A percentile compares a stretch with the other conserved stretches of the same genome.
These are phyloP conservation scores for Mimas tiliae DNA, from an alignment of 2,888 invertebrate species.

Conservation along the genomic window DNA sequence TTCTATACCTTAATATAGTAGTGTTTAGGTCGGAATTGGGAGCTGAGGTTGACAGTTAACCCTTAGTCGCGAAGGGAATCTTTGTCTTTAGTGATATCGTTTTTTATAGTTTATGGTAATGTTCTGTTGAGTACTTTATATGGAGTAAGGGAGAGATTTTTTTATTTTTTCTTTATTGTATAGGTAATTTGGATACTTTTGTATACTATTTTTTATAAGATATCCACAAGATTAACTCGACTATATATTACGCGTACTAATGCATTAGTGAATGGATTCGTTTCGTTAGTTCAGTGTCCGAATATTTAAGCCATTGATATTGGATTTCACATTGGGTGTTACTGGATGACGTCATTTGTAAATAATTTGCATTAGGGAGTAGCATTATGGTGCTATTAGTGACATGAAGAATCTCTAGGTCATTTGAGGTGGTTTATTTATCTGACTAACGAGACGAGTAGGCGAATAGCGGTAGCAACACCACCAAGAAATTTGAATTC, in stretches of 20 bases:
- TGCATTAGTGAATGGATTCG: background rate
- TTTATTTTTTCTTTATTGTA: conserved; percentile 5
- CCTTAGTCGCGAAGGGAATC: conserved; percentile 22
- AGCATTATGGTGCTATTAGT: too few relatives aligned
- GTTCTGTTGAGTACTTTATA: conserved; percentile 6
- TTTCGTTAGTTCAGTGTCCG: too few relatives aligned
- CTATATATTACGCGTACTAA: background rate
- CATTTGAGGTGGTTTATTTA: too few relatives aligned
- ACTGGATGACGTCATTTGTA: too few relatives aligned
- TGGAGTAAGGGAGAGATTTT: background rate
- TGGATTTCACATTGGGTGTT: too few relatives aligned
- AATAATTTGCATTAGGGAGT: too few relatives aligned
- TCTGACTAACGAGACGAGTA: too few relatives aligned
- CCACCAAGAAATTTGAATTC: too few relatives aligned
- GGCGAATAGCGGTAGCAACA: too few relatives aligned
- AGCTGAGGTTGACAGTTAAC: conserved; percentile 16
- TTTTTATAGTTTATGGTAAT: conserved; percentile 18
- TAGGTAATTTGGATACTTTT: background rate
- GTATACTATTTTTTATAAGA: background rate
- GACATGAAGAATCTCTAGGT: too few relatives aligned
- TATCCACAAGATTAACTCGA: background rate
- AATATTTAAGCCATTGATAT: too few relatives aligned
- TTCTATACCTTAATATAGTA: background rate
- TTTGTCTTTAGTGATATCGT: conserved; percentile 25
- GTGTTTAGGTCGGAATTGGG: conserved; percentile 6